Evolutionary conservation across 2,888 invertebrate species (phyloP), one percentile per base, ranked within the genome.

Genomic region (Pristionchus entomophagus): DNA sequence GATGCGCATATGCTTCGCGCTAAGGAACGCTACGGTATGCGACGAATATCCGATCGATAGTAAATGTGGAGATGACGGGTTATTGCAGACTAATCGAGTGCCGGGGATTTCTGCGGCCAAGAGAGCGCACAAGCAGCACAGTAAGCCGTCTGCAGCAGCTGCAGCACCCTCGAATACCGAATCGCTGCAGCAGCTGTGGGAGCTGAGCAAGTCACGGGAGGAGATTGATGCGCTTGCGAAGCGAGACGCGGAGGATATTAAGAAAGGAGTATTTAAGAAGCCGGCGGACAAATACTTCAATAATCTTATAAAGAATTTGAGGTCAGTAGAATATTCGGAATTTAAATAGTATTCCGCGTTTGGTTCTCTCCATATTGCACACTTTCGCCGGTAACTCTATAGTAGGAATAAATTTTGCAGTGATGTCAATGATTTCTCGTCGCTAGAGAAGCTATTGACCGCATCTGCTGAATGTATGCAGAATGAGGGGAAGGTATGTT

Each of bases 1-100:
- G 56, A 35, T 49, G 5, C 83, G 83, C 41, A 3, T 65, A 22
- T 22, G 51, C 73, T 41, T 73, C 41, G 73, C 41, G 73, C 73
- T 73, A 41, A 73, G 73, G 73, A 73, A 41, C 41, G 41, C 38
- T 73, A 73, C 73, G 73, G 73, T 65, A 65, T 14, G 65, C 2
- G 59, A 8, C 51, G 19, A 59, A 26, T 26, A 26, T 17, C 29
- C 29, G 14, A 62, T 62, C 62, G 62, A 62, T 62, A n/a, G 3
- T n/a, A 56, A 22, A 2, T n/a, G n/a, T 56, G 19, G 19, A 1
- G 56, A 56, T 56, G 8, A 56, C 8, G 1, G 22, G 19, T 3
- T 22, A 6, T 65, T 65, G 35, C 38, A 65, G 65, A 65, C 35
- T 29, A 35, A 32, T 65, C 65, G 17, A 17, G 65, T 22, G 65